Conservation (phyloP, 2,888 invertebrate genomes). For the Dolichopus griseipennis region DNA sequence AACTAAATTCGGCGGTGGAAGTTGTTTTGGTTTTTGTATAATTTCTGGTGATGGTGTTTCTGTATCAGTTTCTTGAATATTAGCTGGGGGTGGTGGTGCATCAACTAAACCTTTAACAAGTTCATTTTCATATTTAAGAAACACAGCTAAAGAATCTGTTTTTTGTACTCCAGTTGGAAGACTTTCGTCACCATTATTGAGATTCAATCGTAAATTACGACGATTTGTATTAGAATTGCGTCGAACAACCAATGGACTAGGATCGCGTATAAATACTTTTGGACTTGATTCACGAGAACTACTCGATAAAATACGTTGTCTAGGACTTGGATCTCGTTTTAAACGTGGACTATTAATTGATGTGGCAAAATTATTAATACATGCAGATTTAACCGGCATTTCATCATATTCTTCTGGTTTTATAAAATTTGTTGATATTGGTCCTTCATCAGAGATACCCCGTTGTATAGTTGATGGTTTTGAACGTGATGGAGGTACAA, state of each 20-base stretch:
- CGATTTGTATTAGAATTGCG: constrained; percentile 21
- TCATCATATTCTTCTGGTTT: constrained; percentile 43
- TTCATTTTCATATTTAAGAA: constrained; percentile 42
- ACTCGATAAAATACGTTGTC: neutral
- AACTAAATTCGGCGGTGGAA: constrained; percentile 12
- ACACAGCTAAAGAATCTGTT: constrained; percentile 41
- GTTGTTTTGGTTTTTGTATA: constrained; percentile 22
- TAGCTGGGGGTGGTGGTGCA: neutral
- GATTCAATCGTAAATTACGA: constrained; percentile 22
- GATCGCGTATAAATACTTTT: neutral
- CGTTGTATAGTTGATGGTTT: constrained; percentile 42
- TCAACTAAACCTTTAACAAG: constrained; percentile 20
- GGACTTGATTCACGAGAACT: neutral
- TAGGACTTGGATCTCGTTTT: constrained; percentile 34
- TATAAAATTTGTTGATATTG: constrained; percentile 41
- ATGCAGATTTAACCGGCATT: constrained; percentile 42
- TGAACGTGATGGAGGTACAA: constrained; percentile 33
- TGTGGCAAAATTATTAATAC: constrained; percentile 38
- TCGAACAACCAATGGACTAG: constrained; percentile 20
- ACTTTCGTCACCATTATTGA: constrained; percentile 12
- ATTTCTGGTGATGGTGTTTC: constrained; percentile 19
- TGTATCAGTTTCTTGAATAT: constrained; percentile 28
- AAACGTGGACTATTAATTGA: constrained; percentile 34
- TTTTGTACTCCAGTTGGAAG: constrained; percentile 28
- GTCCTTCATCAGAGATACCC: constrained; percentile 43